phyloP scores from a whole-genome alignment of 2,888 invertebrate species.

The Lapara coniferarum region DNA sequence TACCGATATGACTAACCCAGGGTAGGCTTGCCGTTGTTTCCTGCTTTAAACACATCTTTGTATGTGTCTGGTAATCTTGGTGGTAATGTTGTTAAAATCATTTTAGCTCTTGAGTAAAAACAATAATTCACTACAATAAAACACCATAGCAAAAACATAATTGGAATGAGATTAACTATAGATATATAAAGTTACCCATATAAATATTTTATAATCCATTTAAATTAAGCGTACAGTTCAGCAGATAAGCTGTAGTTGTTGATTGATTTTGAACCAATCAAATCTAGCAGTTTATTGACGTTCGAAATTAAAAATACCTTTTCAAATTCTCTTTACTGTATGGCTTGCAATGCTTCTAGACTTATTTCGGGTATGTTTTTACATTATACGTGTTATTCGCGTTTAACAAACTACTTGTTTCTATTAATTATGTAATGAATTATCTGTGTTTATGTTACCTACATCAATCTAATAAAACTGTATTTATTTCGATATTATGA shows the following conservation, averaged over 20 bases:
- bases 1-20: constrained; percentile 47
- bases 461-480: not conserved
- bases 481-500: constrained; percentile 36
- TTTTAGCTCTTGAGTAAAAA: constrained; percentile 15
- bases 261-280: constrained; percentile 18
- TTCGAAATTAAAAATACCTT: not conserved
- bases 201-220: constrained; percentile 10
- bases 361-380: not conserved
- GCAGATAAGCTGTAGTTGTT: constrained; percentile 22
- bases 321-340: not conserved
- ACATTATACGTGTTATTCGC: no score
- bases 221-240: constrained; percentile 21
- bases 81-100: constrained; percentile 2
- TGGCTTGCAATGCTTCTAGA: not conserved
- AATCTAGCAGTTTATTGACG: constrained; percentile 2
- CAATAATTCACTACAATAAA: constrained; percentile 16
- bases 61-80: constrained; percentile 37
- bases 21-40: constrained; percentile 40
- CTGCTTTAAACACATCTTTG: constrained; percentile 50
- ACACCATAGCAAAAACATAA: constrained; percentile 24
- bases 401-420: no score
- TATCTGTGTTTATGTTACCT: not conserved
- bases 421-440: not conserved
- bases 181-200: not conserved
- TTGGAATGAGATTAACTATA: not conserved